A percentile compares a stretch with the other conserved stretches of the same genome.
phyloP scores from a whole-genome alignment of 2,888 invertebrate species.

The Nasonovia ribisnigri region DNA sequence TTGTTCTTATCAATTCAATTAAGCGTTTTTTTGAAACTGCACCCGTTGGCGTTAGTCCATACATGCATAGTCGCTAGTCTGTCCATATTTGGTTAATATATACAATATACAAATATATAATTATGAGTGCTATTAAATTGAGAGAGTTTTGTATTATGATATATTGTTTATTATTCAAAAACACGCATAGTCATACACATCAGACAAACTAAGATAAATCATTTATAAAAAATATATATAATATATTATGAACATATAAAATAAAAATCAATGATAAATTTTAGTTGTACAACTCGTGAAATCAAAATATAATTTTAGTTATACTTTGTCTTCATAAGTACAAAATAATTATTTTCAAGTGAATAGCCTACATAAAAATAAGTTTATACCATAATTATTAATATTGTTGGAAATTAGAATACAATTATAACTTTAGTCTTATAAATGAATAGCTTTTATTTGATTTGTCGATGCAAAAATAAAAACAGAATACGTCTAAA shows the following conservation, averaged over 20 bases:
- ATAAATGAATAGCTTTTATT: no score
- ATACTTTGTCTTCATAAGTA: background rate
- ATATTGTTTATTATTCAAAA: conserved; percentile 37
- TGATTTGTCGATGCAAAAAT: no score
- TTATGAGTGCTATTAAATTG: background rate
- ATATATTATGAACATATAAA: background rate
- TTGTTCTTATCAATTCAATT: conserved; percentile 36
- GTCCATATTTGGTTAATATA: conserved; percentile 23
- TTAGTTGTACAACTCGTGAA: background rate
- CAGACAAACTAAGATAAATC: background rate
- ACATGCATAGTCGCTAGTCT: background rate
- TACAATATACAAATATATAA: background rate
- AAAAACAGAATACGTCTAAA: no score
- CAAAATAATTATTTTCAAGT: background rate
- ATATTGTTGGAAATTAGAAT: no score
- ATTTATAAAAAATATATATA: background rate
- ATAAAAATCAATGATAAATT: background rate
- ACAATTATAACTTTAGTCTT: background rate
- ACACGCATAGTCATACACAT: background rate
- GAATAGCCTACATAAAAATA: background rate
- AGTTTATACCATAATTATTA: background rate
- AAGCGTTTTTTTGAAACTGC: conserved; percentile 32
- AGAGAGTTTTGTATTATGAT: background rate
- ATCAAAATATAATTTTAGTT: background rate
- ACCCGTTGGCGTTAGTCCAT: conserved; percentile 36